phyloP scores from a whole-genome alignment of 2,888 invertebrate genomes.

The Aelia acuminata region DNA sequence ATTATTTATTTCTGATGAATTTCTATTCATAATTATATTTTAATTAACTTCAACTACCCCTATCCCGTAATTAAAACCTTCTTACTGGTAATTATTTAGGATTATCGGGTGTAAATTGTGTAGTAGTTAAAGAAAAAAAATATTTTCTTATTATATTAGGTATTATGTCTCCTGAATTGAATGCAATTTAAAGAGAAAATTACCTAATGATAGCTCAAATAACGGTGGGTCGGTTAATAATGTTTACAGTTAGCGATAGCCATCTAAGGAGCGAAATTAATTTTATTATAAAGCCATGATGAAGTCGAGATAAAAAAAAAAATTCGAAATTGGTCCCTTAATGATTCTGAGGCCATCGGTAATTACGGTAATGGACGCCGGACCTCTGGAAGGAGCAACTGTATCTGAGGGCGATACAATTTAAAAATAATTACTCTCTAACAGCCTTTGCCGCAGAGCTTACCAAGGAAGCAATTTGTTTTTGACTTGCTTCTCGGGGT shows the following conservation, averaged over 20 bases:
- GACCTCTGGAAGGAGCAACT: neutral
- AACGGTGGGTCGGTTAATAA: neutral
- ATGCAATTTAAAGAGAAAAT: conserved; percentile 1
- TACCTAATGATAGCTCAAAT: neutral
- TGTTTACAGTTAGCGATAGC: conserved; percentile 28
- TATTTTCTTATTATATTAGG: neutral
- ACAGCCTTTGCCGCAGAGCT: neutral
- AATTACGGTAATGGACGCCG: neutral
- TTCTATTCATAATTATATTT: too few relatives aligned
- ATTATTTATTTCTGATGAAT: too few relatives aligned
- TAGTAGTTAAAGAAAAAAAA: neutral
- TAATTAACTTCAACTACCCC: too few relatives aligned
- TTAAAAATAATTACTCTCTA: neutral
- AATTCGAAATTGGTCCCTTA: conserved; percentile 16
- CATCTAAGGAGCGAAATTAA: conserved; percentile 25
- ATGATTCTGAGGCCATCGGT: neutral
- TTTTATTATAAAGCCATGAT: conserved; percentile 37
- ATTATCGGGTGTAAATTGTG: neutral
- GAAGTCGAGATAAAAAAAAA: neutral
- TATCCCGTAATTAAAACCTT: too few relatives aligned
- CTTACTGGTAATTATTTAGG: too few relatives aligned
- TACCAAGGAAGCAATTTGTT: conserved; percentile 18
- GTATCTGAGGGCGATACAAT: conserved; percentile 21
- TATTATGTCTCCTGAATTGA: neutral
- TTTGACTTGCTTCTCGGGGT: neutral